Evolutionary conservation across 2,888 invertebrate genomes (phyloP).

Genomic region (Antitype chi): DNA sequence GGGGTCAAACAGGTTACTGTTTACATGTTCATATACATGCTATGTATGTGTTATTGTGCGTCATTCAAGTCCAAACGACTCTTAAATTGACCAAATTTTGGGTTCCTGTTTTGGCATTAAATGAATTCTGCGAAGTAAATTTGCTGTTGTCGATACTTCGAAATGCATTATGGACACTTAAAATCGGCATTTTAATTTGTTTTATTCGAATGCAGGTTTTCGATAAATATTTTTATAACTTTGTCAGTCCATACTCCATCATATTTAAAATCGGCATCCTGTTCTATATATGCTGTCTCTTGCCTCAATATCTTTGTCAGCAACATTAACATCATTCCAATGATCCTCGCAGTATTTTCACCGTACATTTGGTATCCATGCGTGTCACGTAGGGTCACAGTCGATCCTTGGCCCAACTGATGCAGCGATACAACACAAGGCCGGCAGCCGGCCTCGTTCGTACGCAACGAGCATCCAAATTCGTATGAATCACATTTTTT

Average conservation of each 20-base stretch:
- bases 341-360: conserved; percentile 59
- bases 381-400: conserved; percentile 78
- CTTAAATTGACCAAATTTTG: conserved; percentile 63
- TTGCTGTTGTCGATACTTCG: conserved; percentile 27
- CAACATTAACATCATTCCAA: conserved; percentile 19
- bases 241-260: neutral
- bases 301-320: conserved; percentile 23
- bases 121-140: conserved; percentile 59
- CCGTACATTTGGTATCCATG: conserved; percentile 67
- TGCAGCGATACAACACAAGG: conserved; percentile 82
- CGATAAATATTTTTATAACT: neutral
- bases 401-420: conserved; percentile 83
- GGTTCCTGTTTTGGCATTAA: conserved; percentile 51
- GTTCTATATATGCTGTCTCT: neutral
- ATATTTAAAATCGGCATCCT: neutral
- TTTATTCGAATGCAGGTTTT: conserved; percentile 8
- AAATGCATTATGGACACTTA: conserved; percentile 47
- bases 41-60: conserved; percentile 53
- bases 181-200: conserved; percentile 15
- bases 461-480: conserved; percentile 85
- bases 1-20: conserved; percentile 64
- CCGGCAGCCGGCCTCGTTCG: conserved; percentile 81
- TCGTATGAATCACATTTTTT: conserved; percentile 78
- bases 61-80: conserved; percentile 62
- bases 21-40: conserved; percentile 39